Conservation (phyloP, 2,797 vertebrate genomes). For the Cyprinella venusta region DNA sequence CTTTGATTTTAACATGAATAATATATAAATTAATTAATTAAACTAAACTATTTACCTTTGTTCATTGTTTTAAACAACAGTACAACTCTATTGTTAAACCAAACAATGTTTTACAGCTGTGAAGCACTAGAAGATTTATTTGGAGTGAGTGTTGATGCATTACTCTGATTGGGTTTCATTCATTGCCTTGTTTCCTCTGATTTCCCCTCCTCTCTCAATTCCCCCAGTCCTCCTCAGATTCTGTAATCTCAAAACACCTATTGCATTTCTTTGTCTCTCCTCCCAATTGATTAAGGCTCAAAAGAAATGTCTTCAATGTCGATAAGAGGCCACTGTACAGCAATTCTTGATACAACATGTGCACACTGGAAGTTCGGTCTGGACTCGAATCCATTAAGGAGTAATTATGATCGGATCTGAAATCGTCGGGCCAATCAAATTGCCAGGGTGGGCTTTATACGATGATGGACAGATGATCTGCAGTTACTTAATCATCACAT, state of each 20-base stretch:
- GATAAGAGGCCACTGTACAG: slow-evolving; percentile 45
- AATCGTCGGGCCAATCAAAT: no score
- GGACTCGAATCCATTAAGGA: no score
- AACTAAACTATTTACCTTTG: neutral
- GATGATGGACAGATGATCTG: no score
- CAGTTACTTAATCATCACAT: no score
- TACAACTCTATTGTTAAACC: neutral
- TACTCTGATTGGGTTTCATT: slow-evolving; percentile 52
- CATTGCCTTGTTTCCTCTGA: slow-evolving; percentile 52
- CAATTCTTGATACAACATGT: no score
- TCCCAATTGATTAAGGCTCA: slow-evolving; percentile 41
- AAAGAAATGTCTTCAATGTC: slow-evolving; percentile 51
- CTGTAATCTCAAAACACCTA: slow-evolving; percentile 47
- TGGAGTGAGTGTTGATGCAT: slow-evolving; percentile 36
- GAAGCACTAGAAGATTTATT: slow-evolving; percentile 26
- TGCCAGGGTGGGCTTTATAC: no score
- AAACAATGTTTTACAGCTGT: slow-evolving; percentile 37
- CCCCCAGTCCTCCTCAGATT: slow-evolving; percentile 38
- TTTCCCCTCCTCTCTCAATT: slow-evolving; percentile 49
- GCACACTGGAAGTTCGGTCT: no score
- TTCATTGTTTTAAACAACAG: slow-evolving; percentile 30
- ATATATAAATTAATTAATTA: neutral
- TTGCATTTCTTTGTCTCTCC: slow-evolving; percentile 54
- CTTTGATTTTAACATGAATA: neutral
- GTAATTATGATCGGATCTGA: no score